Evolutionary conservation across 1,140 invertebrate species (phyloP), one percentile per base, ranked within the genome.

Genomic region (Eumaeus atala): DNA sequence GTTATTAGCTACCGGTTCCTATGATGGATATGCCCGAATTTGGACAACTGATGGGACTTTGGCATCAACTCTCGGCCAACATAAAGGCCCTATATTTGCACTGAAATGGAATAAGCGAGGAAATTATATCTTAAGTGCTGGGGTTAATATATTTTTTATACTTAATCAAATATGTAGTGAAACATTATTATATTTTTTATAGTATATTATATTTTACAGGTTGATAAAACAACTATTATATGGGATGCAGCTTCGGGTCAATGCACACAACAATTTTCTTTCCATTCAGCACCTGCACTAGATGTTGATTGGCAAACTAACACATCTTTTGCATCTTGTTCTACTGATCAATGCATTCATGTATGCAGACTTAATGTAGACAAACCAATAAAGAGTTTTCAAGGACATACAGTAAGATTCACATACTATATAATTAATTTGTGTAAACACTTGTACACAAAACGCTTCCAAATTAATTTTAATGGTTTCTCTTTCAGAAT

Each of bases 221-320:
- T 94, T 49, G 93, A 94, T 67, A 94, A 98, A 91, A 99, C 97
- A 3, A 99, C 98, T n/a, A 99, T 99, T 59, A 99, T 99, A 72
- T 99, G 98, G 98, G 97, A 99, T 89, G 97, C 98, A 16, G 95
- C 95, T 40, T 97, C 96, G 68, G 97, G 97, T 0, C 93, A 97
- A 72, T 98, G 96, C 77, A 98, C 96, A 17, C 97, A 99, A 85
- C 97, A 99, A 80, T 99, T 99, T 88, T 96, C 96, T 65, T 99
- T 98, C 87, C 98, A 99, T 82, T 95, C 93, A 77, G 98, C 98
- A 9, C 98, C 98, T 28, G 98, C 98, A 6, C 87, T 99, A 40
- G 98, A 99, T 89, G 98, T 99, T 33, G 98, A 99, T 82, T 99
- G 98, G 98, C 96, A 99, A 87, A 96, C 95, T 48, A 98, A 99